Evolutionary conservation across 2,113 vertebrate species (phyloP), one percentile per base, ranked within the genome.

Genomic region (Trematomus loennbergii): DNA sequence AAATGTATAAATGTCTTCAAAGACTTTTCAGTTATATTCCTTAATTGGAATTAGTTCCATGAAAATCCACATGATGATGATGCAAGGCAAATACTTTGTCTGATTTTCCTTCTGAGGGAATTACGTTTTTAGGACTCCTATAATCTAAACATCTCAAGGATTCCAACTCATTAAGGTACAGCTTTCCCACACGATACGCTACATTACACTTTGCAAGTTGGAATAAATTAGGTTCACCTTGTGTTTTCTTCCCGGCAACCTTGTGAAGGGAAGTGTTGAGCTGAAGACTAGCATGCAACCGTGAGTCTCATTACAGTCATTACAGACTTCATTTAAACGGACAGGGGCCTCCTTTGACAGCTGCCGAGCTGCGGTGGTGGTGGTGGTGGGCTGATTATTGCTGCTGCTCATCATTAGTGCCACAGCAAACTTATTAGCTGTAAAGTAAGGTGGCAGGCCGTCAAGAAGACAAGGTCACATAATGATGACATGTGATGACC

Each of bases 401-500:
- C 85, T 84, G 91, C 90, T 91, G 88, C 81, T 93, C 90, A 89
- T 94, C 89, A 91, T 94, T 93, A 93, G 81, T 89, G 90, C 94
- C 86, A 90, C 70, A 13, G 79, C 79, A 82, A 62, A 61, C 79
- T 75, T 76, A 86, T 88, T 88, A 79, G 77, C 82, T 52, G 83
- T 79, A 80, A 85, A 85, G 70, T 58, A 66, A n/a, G 65, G 33
- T 82, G 91, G 83, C 85, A 84, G 86, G 83, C 82, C 82, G 49
- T 93, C 91, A 93, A 75, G 36, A 45, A 90, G 90, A 93, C 83
- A 63, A 69, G 94, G 91, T 93, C 91, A 82, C 55, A 80, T 93
- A 89, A 95, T 92, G 87, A 84, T 88, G 88, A 84, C 92, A 90
- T 65, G 16, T n/a, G 69, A 85, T n/a, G 81, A 88, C 81, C 88